These are phyloP conservation scores for Macrophya annulata DNA, from an alignment of 2,888 invertebrate species.

Conservation along the genomic window DNA sequence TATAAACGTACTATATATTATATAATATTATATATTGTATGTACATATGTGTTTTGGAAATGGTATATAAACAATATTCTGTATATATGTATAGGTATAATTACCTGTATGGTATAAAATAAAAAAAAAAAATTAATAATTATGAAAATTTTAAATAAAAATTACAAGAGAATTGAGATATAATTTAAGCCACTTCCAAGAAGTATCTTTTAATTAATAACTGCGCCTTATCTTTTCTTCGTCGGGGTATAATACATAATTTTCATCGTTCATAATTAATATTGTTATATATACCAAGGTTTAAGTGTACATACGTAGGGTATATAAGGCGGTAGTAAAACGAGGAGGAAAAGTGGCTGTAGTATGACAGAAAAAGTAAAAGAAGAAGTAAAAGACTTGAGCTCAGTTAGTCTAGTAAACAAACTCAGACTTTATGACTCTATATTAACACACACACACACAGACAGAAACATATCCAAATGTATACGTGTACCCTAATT, in stretches of 20 bases:
- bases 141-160: neutral
- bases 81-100: too few relatives aligned
- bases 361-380: neutral
- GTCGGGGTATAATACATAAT: neutral
- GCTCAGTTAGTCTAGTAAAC: constrained; percentile 4
- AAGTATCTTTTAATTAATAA: neutral
- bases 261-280: neutral
- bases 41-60: too few relatives aligned
- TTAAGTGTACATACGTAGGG: neutral
- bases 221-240: neutral
- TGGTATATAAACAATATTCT: too few relatives aligned
- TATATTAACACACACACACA: neutral
- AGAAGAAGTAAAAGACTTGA: neutral
- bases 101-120: too few relatives aligned
- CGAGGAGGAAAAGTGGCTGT: neutral
- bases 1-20: too few relatives aligned
- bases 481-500: neutral
- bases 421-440: constrained; percentile 3
- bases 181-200: neutral
- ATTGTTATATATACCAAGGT: neutral
- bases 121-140: neutral
- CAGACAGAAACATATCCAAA: too few relatives aligned
- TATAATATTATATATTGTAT: too few relatives aligned
- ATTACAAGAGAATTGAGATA: neutral
- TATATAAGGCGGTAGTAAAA: neutral